Evolutionary conservation across 2,797 vertebrate genomes (phyloP).

Genomic region (Melanotaenia parkinsoni): DNA sequence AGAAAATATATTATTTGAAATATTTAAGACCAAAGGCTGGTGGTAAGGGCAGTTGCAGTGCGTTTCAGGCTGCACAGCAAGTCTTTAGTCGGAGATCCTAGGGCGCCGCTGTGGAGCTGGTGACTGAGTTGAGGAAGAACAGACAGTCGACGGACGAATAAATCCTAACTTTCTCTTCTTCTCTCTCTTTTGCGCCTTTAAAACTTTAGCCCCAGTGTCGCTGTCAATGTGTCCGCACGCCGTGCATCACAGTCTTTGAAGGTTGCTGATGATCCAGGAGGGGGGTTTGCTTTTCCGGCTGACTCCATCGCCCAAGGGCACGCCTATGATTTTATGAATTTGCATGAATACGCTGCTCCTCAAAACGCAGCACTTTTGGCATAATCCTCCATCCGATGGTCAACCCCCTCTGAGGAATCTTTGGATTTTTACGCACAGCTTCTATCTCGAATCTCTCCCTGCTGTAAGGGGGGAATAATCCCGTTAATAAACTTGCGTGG

Average conservation of each 20-base stretch:
- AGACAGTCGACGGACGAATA: constrained; percentile 36
- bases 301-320: constrained; percentile 83
- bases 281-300: constrained; percentile 86
- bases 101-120: constrained; percentile 41
- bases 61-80: constrained; percentile 29
- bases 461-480: constrained; percentile 31
- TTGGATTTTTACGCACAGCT: constrained; percentile 60
- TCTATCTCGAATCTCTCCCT: constrained; percentile 35
- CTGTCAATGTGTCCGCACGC: constrained; percentile 72
- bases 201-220: constrained; percentile 49
- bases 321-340: constrained; percentile 87
- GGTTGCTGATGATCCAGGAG: constrained; percentile 86
- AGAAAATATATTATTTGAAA: constrained; percentile 7
- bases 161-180: constrained; percentile 55
- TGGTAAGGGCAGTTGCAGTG: not conserved
- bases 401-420: constrained; percentile 58
- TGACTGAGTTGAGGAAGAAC: constrained; percentile 22
- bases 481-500: constrained; percentile 32
- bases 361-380: constrained; percentile 69
- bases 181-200: constrained; percentile 37
- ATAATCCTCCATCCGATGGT: constrained; percentile 43
- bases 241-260: constrained; percentile 83
- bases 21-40: constrained; percentile 15
- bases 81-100: constrained; percentile 45
- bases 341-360: constrained; percentile 82